phyloP scores from a whole-genome alignment of 1,140 invertebrate species.

The Drosophila rhopaloa region DNA sequence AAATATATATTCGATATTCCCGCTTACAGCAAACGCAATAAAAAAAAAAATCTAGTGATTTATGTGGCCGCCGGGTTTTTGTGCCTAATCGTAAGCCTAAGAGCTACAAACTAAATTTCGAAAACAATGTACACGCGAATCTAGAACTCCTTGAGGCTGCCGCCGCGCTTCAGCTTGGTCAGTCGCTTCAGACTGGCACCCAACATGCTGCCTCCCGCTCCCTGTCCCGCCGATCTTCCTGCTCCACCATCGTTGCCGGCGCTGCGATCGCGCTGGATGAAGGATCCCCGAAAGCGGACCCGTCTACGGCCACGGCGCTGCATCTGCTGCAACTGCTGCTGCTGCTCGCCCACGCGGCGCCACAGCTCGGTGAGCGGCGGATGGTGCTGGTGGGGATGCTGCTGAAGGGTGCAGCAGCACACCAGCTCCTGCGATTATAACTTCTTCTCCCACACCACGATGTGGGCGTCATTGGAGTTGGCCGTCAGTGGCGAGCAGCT shows the following conservation, averaged over 20 bases:
- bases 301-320: conserved; percentile 57
- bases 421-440: conserved; percentile 87
- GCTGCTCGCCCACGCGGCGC: conserved; percentile 52
- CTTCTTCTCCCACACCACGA: conserved; percentile 96
- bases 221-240: not conserved
- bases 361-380: conserved; percentile 60
- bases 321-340: conserved; percentile 2
- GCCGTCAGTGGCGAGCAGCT: conserved; percentile 85
- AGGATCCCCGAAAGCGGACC: conserved; percentile 71
- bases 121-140: conserved; percentile 20
- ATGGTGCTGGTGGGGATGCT: conserved; percentile 70
- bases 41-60: conserved; percentile 2
- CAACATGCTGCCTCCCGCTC: conserved; percentile 41
- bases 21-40: conserved; percentile 1
- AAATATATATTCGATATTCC: conserved; percentile 17
- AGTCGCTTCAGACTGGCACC: conserved; percentile 70
- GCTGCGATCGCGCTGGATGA: conserved; percentile 58
- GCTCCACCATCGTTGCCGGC: conserved; percentile 12
- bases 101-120: conserved; percentile 17
- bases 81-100: conserved; percentile 18
- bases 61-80: conserved; percentile 17
- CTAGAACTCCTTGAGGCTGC: conserved; percentile 80
- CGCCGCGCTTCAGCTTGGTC: conserved; percentile 76
- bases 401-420: conserved; percentile 75
- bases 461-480: conserved; percentile 92